These are phyloP conservation scores for Actinostola sp. DNA, from an alignment of 92 coral and sea anemone species.

Conservation along the genomic window DNA sequence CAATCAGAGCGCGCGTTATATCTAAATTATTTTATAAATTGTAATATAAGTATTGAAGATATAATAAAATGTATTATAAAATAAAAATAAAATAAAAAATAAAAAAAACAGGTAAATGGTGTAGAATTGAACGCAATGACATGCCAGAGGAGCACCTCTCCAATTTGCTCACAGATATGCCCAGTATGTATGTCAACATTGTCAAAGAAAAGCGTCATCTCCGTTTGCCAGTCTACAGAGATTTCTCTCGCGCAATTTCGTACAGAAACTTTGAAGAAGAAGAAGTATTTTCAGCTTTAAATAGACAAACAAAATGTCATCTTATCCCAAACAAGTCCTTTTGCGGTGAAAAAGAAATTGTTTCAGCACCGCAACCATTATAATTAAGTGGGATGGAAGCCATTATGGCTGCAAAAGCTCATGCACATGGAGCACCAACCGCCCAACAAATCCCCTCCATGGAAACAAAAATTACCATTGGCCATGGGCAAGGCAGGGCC, in stretches of 20 bases:
- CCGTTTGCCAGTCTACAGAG: constrained; percentile 26
- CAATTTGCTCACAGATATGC: constrained; percentile 10
- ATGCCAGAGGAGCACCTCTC: constrained; percentile 43
- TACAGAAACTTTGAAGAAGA: constrained; percentile 26
- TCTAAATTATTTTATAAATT: no score
- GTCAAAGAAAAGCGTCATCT: constrained; percentile 42
- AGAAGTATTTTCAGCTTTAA: constrained; percentile 42
- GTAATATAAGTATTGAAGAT: no score
- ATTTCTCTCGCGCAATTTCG: constrained; percentile 13
- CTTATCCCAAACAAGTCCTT: background rate
- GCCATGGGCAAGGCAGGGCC: constrained; percentile 4
- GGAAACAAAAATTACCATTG: constrained; percentile 8
- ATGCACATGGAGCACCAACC: background rate
- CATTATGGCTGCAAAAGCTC: constrained; percentile 4
- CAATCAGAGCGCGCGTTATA: no score
- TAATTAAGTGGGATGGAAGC: constrained; percentile 1
- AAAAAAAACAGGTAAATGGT: constrained; percentile 45
- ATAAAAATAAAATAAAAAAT: no score
- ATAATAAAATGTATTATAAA: no score
- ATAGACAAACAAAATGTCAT: background rate
- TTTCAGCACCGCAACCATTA: background rate
- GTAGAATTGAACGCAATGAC: constrained; percentile 44
- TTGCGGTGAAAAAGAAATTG: background rate
- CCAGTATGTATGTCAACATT: constrained; percentile 35
- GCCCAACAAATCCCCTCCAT: background rate